Base-by-base conservation (phyloP, 2,797 vertebrate species). In the Cryptoprocta ferox region DNA sequence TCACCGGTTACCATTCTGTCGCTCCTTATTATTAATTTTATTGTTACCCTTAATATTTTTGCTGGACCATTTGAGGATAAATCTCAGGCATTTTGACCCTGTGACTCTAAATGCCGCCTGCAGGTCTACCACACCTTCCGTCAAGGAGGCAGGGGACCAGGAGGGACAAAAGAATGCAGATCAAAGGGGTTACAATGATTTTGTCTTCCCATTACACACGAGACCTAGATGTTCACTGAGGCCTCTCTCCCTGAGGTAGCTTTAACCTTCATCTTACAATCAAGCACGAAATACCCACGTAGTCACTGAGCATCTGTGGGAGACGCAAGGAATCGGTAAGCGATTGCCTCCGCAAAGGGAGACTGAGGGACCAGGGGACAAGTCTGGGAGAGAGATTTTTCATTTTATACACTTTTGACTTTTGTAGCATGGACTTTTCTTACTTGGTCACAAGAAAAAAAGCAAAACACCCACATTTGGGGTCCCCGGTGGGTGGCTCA, bases 181-280 rank as follows among this genome's bases (percentile, higher is more conserved):
- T 35, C 6, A 6, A 4, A 66, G 75, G 8, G 39, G 21, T 16
- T 18, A 8, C 16, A 1, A 0, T 0, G 3, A 16, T 21, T 48
- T 45, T 42, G 70, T 66, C 35, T 42, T 73, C 32, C n/a, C 59
- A 13, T 28, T 14, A 12, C 30, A 4, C 28, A 7, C 4, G 70
- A 92, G 45, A 39, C 18, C 56, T 12, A 26, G 11, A n/a, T 37
- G n/a, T 28, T 73, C 39, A 18, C 39, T 2, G 26, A 32, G 35
- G 11, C 26, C 39, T 93, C 24, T 8, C 15, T 45, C 48, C 48
- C 53, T 16, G 35, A 32, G 32, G 45, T 16, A 24, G 15, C 28
- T 24, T 26, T 78, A 7, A n/a, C 50, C 37, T 37, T 82, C 63
- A 30, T 50, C 37, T 45, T 68, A 65, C 19, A 53, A 21, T 10